phyloP scores from a whole-genome alignment of 2,113 vertebrate genomes.

The Arizona elegans region DNA sequence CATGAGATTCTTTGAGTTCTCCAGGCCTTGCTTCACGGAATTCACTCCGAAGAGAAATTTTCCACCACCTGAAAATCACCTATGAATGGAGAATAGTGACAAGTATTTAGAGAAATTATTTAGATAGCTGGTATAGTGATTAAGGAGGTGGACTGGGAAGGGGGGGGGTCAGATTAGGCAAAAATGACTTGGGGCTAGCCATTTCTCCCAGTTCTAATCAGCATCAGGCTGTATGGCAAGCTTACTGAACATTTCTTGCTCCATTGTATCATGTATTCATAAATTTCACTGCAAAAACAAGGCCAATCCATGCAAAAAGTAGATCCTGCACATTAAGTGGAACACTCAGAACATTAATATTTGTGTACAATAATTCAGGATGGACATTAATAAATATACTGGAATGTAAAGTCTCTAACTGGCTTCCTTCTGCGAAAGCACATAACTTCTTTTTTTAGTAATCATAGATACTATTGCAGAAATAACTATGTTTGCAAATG shows the following conservation, averaged over 20 bases:
- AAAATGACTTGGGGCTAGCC: background rate
- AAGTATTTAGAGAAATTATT: background rate
- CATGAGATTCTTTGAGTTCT: slow-evolving; percentile 64
- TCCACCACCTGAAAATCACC: slow-evolving; percentile 76
- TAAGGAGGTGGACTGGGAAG: background rate
- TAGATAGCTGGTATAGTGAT: background rate
- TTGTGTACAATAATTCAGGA: background rate
- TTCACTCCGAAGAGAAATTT: slow-evolving; percentile 70
- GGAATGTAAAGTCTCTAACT: background rate
- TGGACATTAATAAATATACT: background rate
- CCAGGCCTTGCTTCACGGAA: slow-evolving; percentile 61
- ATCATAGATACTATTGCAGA: background rate
- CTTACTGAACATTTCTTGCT: background rate
- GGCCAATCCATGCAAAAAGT: background rate
- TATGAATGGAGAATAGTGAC: slow-evolving; percentile 33
- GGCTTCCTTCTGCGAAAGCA: background rate
- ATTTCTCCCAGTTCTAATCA: background rate
- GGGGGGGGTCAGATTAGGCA: background rate
- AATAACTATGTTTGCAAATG: background rate
- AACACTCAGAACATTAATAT: background rate
- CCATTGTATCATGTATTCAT: background rate
- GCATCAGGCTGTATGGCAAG: background rate
- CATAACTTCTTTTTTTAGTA: background rate
- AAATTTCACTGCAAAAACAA: background rate
- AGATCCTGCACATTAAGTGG: background rate